Percentiles rank a stretch among this genome's conserved stretches.
Conservation (phyloP, 2,888 invertebrate genomes). For the Trypoxylon attenuatum region DNA sequence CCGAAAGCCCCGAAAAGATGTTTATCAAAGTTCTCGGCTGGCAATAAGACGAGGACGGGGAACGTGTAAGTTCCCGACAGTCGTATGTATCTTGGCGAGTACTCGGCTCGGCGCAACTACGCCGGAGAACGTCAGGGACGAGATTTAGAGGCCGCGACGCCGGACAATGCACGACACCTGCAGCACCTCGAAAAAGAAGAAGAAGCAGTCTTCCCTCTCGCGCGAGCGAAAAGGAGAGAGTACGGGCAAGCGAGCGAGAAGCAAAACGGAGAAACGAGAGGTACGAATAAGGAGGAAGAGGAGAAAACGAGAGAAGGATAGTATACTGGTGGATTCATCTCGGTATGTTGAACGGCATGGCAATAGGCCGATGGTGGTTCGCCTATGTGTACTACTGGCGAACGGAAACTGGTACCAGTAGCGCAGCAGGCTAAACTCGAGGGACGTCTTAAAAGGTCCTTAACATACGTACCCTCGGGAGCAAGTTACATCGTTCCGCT, state of each 20-base stretch:
- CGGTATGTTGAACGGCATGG: conserved; percentile 18
- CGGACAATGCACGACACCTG: conserved; percentile 71
- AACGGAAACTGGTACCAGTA: conserved; percentile 51
- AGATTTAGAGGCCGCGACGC: conserved; percentile 69
- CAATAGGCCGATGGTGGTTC: conserved; percentile 21
- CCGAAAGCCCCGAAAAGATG: conserved; percentile 54
- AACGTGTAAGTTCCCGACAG: conserved; percentile 58
- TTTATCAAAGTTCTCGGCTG: conserved; percentile 46
- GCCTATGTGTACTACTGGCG: conserved; percentile 34
- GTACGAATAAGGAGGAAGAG: not conserved
- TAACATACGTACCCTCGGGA: conserved; percentile 35
- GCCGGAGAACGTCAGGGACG: conserved; percentile 61
- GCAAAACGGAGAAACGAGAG: conserved; percentile 10
- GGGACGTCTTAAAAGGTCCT: conserved; percentile 43
- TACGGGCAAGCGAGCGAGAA: too few relatives aligned
- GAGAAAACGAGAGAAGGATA: conserved; percentile 5
- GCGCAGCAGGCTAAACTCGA: conserved; percentile 40
- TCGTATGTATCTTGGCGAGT: conserved; percentile 62
- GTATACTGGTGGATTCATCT: conserved; percentile 44
- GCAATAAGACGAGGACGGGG: conserved; percentile 49
- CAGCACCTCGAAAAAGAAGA: conserved; percentile 53
- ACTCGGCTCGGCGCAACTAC: conserved; percentile 58
- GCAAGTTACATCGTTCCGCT: conserved; percentile 44
- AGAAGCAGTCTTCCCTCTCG: conserved; percentile 6
- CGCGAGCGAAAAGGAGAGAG: conserved; percentile 29